phyloP scores from a whole-genome alignment of 2,113 vertebrate genomes.

The Proterorhinus semilunaris region DNA sequence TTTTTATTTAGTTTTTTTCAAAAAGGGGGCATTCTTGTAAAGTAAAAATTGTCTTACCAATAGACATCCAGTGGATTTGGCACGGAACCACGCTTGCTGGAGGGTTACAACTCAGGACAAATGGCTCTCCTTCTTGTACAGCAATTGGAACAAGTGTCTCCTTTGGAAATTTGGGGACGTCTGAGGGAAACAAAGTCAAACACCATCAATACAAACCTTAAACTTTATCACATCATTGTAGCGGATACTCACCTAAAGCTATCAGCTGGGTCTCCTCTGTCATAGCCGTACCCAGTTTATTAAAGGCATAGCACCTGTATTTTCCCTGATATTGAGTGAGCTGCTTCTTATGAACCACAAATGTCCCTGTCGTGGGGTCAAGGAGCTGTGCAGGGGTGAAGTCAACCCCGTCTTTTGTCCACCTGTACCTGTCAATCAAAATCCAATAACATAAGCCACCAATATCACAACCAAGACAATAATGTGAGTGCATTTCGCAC shows the following conservation, averaged over 20 bases:
- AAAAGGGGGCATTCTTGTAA: background rate
- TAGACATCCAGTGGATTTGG: slow-evolving; percentile 92
- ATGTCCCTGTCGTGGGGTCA: slow-evolving; percentile 73
- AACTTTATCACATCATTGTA: background rate
- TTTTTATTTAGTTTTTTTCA: no score
- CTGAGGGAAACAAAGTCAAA: slow-evolving; percentile 59
- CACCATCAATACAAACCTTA: background rate
- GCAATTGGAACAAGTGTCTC: slow-evolving; percentile 78
- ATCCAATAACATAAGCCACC: background rate
- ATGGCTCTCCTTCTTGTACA: slow-evolving; percentile 84
- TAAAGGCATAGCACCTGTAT: slow-evolving; percentile 91
- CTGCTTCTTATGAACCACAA: slow-evolving; percentile 80
- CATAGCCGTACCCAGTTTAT: slow-evolving; percentile 85
- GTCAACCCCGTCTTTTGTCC: slow-evolving; percentile 85
- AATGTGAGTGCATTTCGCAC: slow-evolving; percentile 48
- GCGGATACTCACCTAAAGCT: slow-evolving; percentile 81
- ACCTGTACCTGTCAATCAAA: slow-evolving; percentile 79
- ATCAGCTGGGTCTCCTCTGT: slow-evolving; percentile 86
- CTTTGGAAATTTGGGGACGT: slow-evolving; percentile 88
- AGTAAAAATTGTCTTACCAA: slow-evolving; percentile 75
- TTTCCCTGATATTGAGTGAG: slow-evolving; percentile 81
- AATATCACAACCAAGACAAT: background rate
- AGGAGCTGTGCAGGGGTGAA: slow-evolving; percentile 76
- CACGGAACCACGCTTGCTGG: slow-evolving; percentile 84
- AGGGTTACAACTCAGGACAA: slow-evolving; percentile 86